phyloP scores from a whole-genome alignment of 2,797 vertebrate species.

The Syncerus caffer region DNA sequence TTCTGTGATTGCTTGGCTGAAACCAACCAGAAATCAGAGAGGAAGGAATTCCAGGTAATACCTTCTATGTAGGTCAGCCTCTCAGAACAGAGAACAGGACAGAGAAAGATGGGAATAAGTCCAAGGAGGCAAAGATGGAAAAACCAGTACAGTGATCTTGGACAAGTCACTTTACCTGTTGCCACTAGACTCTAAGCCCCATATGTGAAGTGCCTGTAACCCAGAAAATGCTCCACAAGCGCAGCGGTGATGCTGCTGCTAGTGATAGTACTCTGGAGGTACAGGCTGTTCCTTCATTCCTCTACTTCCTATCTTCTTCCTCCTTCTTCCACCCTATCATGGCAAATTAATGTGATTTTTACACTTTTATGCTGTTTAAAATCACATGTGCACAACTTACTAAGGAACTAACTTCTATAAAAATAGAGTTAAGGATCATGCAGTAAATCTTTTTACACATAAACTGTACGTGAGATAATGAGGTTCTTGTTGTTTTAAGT shows the following conservation, averaged over 20 bases:
- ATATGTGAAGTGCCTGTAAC: neutral
- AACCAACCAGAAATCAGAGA: neutral
- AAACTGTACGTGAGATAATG: neutral
- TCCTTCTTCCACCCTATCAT: neutral
- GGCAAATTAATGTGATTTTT: neutral
- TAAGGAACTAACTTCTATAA: neutral
- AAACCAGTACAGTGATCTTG: neutral
- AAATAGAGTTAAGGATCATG: neutral
- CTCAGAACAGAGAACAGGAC: neutral
- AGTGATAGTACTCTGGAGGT: neutral
- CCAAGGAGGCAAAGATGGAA: neutral
- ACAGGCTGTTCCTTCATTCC: neutral
- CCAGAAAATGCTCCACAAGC: neutral
- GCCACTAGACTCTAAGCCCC: neutral
- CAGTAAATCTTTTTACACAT: neutral
- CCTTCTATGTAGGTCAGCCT: neutral
- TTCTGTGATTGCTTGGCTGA: neutral
- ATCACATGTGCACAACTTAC: neutral
- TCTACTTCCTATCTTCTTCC: neutral
- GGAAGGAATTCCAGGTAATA: neutral
- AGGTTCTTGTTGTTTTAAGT: neutral
- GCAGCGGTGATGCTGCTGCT: neutral
- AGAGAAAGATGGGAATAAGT: neutral
- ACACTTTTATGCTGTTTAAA: neutral
- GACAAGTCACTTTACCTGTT: neutral